Evolutionary conservation across 2,888 invertebrate genomes (phyloP).

Genomic region (Orthosia gracilis): DNA sequence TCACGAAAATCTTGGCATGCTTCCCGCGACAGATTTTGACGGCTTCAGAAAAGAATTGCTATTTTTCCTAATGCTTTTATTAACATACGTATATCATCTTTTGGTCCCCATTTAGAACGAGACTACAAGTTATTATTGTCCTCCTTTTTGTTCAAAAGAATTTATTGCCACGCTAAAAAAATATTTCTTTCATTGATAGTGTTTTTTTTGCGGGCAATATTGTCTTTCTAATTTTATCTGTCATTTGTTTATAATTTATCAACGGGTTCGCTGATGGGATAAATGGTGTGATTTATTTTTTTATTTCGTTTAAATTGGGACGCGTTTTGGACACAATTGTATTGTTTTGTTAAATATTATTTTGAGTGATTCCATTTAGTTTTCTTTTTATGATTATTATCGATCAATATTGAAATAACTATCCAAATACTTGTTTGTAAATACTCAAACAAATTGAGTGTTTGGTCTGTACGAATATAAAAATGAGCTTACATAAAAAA

Average conservation of each 20-base stretch:
- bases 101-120: conserved; percentile 59
- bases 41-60: conserved; percentile 66
- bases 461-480: no score
- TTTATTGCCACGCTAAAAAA: conserved; percentile 48
- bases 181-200: conserved; percentile 36
- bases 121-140: conserved; percentile 60
- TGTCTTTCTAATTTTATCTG: conserved; percentile 35
- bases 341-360: conserved; percentile 21
- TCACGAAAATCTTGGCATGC: conserved; percentile 68
- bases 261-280: conserved; percentile 35
- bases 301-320: conserved; percentile 3
- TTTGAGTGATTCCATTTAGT: neutral
- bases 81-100: conserved; percentile 73
- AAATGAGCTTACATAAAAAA: neutral
- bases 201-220: conserved; percentile 8
- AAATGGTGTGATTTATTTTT: conserved; percentile 37
- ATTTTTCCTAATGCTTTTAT: conserved; percentile 77
- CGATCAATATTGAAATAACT: neutral
- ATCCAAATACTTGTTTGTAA: neutral
- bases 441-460: neutral
- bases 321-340: conserved; percentile 10
- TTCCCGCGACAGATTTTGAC: conserved; percentile 68
- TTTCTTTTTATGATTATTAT: neutral
- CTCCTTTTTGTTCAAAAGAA: conserved; percentile 48
- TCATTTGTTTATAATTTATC: conserved; percentile 48